These are phyloP conservation scores for Zoanthus sansibaricus DNA, from an alignment of 92 coral and sea anemone genomes.

Conservation along the genomic window DNA sequence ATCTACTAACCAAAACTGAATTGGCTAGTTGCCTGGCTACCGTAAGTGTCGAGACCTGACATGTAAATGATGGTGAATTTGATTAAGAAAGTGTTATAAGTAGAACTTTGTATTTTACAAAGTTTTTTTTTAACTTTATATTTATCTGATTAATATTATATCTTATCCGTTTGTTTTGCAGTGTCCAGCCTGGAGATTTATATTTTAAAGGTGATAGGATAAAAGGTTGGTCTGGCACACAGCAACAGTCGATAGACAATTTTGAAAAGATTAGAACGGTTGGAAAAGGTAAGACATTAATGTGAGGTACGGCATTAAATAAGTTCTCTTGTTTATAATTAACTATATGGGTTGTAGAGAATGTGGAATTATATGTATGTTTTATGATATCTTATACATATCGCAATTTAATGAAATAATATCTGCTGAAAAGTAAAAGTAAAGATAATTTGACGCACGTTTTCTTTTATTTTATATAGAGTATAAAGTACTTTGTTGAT, in stretches of 20 bases:
- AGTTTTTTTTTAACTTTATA: no score
- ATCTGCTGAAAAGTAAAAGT: not conserved
- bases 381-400: not conserved
- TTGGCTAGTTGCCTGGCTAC: no score
- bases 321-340: no score
- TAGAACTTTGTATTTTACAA: no score
- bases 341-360: no score
- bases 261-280: constrained; percentile 98
- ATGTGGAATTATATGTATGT: no score
- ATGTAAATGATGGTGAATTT: no score
- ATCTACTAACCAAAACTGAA: no score
- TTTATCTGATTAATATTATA: no score
- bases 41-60: no score
- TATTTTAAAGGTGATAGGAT: constrained; percentile 96
- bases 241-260: constrained; percentile 90
- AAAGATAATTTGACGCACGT: not conserved
- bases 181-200: constrained; percentile 89
- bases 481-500: not conserved
- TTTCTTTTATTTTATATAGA: not conserved
- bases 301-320: not conserved
- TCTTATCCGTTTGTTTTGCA: constrained; percentile 13
- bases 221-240: constrained; percentile 97
- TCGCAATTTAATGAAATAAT: not conserved
- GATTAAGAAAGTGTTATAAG: no score
- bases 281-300: constrained; percentile 80